Evolutionary conservation across 1,140 invertebrate species (phyloP).

Genomic region (Colletes latitarsis): DNA sequence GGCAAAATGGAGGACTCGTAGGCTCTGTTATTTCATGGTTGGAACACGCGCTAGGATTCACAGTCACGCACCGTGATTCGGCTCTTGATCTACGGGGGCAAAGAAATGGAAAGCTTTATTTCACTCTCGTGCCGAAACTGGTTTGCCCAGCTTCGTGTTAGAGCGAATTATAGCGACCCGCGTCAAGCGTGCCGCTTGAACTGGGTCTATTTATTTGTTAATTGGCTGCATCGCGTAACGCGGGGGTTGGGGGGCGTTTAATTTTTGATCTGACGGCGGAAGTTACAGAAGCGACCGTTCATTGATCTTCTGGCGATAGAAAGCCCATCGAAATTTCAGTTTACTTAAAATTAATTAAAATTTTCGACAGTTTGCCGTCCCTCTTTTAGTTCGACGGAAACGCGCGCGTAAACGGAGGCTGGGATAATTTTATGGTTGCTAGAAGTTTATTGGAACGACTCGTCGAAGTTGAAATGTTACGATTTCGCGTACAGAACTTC

Average conservation of each 20-base stretch:
- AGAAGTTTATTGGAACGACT: too few species aligned
- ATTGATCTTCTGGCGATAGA: neutral
- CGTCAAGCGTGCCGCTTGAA: neutral
- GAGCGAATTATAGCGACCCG: constrained; percentile 15
- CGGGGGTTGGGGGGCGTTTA: neutral
- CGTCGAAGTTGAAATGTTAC: too few species aligned
- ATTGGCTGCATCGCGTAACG: constrained; percentile 4
- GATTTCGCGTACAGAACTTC: too few species aligned
- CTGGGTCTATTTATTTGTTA: constrained; percentile 2
- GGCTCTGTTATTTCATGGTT: constrained; percentile 50
- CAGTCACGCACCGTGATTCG: constrained; percentile 61
- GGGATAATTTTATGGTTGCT: too few species aligned
- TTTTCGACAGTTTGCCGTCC: too few species aligned
- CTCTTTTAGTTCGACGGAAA: too few species aligned
- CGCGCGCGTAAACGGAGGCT: too few species aligned
- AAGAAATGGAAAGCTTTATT: constrained; percentile 62
- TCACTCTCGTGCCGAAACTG: constrained; percentile 55
- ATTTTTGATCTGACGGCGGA: neutral
- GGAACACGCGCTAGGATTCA: constrained; percentile 51
- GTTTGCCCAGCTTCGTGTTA: constrained; percentile 27
- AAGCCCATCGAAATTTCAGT: too few species aligned
- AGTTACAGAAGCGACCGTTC: neutral
- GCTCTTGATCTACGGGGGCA: constrained; percentile 22
- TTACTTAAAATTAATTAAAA: too few species aligned
- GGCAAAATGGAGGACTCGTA: constrained; percentile 20